Base-by-base conservation (phyloP, 1,140 invertebrate species). In the Idris sp. region DNA sequence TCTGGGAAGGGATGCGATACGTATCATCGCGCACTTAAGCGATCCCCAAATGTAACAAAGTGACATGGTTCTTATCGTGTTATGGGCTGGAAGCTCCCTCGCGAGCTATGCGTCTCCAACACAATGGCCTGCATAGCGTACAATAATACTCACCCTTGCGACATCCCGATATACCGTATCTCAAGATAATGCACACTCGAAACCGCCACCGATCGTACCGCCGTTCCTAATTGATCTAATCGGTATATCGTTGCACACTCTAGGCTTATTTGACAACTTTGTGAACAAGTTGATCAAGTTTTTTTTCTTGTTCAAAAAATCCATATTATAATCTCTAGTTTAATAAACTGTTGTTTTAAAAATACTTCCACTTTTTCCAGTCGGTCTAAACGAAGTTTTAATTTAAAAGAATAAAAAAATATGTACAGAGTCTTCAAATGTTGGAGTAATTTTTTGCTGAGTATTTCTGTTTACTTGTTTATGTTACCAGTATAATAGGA, bases 31-130 rank as follows among this genome's bases (percentile, higher is more conserved):
- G 74, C 82, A 83, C 83, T 87, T 86, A 84, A 84, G 76, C 83
- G 77, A 62, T 49, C 78, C 78, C 79, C 72, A 78, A 80, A 81
- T 75, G 78, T 81, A 86, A 86, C 85, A 85, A 86, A 87, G 84
- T 86, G 82, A 83, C 80, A 81, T 61, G 82, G 79, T 84, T 85
- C 86, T 87, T 87, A 87, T 87, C 86, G 80, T 83, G 82, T 85
- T 86, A 86, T 80, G 77, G 75, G 62, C 67, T 78, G 51, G 43
- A 71, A 22, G 67, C 65, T 72, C 74, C 67, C 77, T 78, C 74
- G 76, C 76, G 71, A 71, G 80, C 80, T 83, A 82, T 81, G 83
- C 81, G 79, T 85, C 79, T 82, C 79, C 49, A 62, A 35, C 59
- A 86, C 86, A 86, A 85, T 87, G 81, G 85, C 76, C 56, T 84